These are phyloP conservation scores for Maccullochella peelii DNA, from an alignment of 2,113 vertebrate species.

Conservation along the genomic window DNA sequence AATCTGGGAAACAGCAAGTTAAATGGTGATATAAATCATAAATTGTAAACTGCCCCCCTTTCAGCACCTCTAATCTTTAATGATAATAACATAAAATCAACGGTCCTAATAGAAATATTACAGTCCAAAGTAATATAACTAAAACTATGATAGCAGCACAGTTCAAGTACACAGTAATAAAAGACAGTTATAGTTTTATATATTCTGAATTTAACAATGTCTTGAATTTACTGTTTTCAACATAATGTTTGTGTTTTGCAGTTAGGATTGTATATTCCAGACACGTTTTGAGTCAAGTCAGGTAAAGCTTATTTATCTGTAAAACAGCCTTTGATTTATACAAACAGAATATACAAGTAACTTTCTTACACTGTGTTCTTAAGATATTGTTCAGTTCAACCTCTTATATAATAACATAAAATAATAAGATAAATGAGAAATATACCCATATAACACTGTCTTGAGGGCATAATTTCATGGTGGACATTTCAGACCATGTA, in stretches of 20 bases:
- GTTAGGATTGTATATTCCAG: neutral
- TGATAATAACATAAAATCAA: neutral
- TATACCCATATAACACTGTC: neutral
- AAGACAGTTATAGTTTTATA: neutral
- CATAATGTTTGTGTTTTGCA: neutral
- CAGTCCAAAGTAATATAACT: neutral
- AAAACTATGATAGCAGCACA: neutral
- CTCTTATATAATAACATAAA: too few relatives aligned
- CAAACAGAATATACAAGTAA: neutral
- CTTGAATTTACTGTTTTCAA: neutral
- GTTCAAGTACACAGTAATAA: neutral
- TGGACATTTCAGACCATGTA: constrained; percentile 16
- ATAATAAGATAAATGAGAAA: constrained; percentile 35
- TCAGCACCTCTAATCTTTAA: neutral
- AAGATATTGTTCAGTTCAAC: constrained; percentile 5
- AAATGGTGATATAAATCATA: neutral
- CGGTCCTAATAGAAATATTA: neutral
- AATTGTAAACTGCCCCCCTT: neutral
- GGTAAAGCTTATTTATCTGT: neutral
- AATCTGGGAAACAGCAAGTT: neutral
- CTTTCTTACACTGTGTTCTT: neutral
- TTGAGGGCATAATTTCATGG: constrained; percentile 39
- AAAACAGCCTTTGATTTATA: constrained; percentile 32
- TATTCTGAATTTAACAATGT: neutral
- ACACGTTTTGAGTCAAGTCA: neutral